Evolutionary conservation across 1,140 invertebrate species (phyloP).

Genomic region (Pachypeltis micranthus): DNA sequence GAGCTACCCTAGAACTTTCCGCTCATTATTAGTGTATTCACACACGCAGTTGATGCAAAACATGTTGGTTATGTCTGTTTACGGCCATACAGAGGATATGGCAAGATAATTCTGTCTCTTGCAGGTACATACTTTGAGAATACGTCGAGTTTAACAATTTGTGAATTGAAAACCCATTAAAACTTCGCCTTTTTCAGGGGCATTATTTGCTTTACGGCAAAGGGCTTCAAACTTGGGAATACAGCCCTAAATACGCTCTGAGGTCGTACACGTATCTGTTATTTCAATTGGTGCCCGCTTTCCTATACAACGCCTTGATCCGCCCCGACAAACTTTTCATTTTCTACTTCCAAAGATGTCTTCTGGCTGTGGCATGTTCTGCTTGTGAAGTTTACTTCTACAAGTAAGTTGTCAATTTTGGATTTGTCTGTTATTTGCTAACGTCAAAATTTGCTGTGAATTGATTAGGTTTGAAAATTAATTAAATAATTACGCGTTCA

Average conservation of each 20-base stretch:
- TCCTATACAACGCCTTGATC: conserved; percentile 61
- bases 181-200: conserved; percentile 46
- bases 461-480: too few species aligned
- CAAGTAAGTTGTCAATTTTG: conserved; percentile 50
- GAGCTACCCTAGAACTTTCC: too few species aligned
- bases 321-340: conserved; percentile 69
- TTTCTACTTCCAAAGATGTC: conserved; percentile 78
- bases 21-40: too few species aligned
- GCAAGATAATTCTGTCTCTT: too few species aligned
- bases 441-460: neutral
- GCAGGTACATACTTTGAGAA: too few species aligned
- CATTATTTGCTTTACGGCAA: conserved; percentile 72
- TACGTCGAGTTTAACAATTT: too few species aligned
- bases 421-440: neutral
- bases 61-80: too few species aligned
- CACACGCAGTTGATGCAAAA: too few species aligned
- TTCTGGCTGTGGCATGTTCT: conserved; percentile 69
- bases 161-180: too few species aligned
- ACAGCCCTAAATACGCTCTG: conserved; percentile 86
- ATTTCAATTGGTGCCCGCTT: conserved; percentile 75
- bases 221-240: conserved; percentile 99
- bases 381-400: conserved; percentile 87
- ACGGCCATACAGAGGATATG: too few species aligned
- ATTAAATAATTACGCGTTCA: too few species aligned
- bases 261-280: conserved; percentile 86